These are phyloP conservation scores for Lutraria rhynchaena DNA, from an alignment of 1,140 invertebrate species.

Conservation along the genomic window DNA sequence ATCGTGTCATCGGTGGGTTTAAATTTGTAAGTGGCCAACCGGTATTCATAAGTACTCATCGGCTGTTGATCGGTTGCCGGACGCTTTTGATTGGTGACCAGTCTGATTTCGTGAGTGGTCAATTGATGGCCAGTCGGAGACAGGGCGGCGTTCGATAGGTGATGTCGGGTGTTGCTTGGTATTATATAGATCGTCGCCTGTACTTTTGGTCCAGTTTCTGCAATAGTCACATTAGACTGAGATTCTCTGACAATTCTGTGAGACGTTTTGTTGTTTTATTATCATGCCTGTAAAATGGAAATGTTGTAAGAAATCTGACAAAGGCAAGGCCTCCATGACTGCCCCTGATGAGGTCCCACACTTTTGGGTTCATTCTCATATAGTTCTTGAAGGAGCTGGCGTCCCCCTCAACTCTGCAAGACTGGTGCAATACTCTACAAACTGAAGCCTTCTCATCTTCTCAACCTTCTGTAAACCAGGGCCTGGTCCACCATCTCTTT, in stretches of 20 bases:
- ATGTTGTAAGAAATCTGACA: constrained; percentile 34
- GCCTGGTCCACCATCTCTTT: constrained; percentile 43
- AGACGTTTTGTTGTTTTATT: neutral
- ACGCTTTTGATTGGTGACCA: constrained; percentile 11
- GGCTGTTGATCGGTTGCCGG: constrained; percentile 12
- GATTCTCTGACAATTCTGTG: constrained; percentile 13
- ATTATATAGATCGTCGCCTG: too few species aligned
- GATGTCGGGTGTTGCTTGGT: constrained; percentile 36
- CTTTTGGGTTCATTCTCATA: constrained; percentile 27
- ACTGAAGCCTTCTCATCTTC: constrained; percentile 41
- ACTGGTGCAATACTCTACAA: constrained; percentile 25
- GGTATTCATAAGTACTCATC: constrained; percentile 21
- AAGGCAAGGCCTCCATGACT: constrained; percentile 33
- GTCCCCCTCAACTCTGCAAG: constrained; percentile 33
- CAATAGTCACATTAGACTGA: neutral
- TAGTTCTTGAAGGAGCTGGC: constrained; percentile 46
- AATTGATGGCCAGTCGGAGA: constrained; percentile 9
- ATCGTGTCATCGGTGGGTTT: constrained; percentile 27
- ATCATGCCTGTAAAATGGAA: constrained; percentile 27
- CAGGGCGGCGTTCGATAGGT: constrained; percentile 9
- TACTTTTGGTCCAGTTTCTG: too few species aligned
- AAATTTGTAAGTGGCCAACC: constrained; percentile 21
- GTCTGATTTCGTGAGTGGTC: too few species aligned
- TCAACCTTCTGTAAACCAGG: constrained; percentile 1
- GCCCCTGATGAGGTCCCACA: constrained; percentile 33